phyloP scores from a whole-genome alignment of 2,797 vertebrate species.

The Mareca penelope region DNA sequence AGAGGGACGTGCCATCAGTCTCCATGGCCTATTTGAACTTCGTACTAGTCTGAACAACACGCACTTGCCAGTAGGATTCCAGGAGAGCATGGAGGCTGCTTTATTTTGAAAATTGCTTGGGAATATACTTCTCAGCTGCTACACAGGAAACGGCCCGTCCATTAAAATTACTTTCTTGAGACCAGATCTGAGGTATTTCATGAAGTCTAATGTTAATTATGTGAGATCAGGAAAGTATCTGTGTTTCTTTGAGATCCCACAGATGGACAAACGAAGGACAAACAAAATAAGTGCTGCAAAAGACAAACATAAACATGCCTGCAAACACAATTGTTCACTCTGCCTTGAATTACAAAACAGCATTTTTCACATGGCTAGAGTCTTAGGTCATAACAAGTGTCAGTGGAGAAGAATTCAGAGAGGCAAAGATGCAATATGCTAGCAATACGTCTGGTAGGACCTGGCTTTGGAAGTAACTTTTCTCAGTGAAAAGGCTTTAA shows the following conservation, averaged over 20 bases:
- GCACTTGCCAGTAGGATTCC: constrained; percentile 21
- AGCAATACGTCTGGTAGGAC: constrained; percentile 49
- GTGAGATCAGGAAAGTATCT: constrained; percentile 28
- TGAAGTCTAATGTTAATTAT: constrained; percentile 12
- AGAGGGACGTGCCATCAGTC: constrained; percentile 6
- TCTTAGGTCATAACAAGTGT: constrained; percentile 72
- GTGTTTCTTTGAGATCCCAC: constrained; percentile 37
- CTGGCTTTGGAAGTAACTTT: constrained; percentile 66
- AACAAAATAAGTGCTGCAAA: constrained; percentile 58
- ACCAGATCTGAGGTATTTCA: constrained; percentile 21
- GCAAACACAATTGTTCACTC: constrained; percentile 58
- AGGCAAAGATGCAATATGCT: constrained; percentile 64
- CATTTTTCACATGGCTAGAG: constrained; percentile 60
- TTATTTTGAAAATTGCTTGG: constrained; percentile 42
- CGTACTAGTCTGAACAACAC: not conserved
- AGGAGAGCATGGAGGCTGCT: constrained; percentile 21
- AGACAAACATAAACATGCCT: constrained; percentile 67
- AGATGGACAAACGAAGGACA: constrained; percentile 46
- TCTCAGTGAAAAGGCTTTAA: constrained; percentile 71
- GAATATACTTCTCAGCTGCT: constrained; percentile 46
- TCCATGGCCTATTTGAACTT: constrained; percentile 51
- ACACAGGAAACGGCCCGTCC: not conserved
- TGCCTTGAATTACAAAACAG: constrained; percentile 68
- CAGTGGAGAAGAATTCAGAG: constrained; percentile 66
- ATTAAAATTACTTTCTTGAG: constrained; percentile 4